Conservation (phyloP, 2,113 vertebrate species). For the Sturnira hondurensis region DNA sequence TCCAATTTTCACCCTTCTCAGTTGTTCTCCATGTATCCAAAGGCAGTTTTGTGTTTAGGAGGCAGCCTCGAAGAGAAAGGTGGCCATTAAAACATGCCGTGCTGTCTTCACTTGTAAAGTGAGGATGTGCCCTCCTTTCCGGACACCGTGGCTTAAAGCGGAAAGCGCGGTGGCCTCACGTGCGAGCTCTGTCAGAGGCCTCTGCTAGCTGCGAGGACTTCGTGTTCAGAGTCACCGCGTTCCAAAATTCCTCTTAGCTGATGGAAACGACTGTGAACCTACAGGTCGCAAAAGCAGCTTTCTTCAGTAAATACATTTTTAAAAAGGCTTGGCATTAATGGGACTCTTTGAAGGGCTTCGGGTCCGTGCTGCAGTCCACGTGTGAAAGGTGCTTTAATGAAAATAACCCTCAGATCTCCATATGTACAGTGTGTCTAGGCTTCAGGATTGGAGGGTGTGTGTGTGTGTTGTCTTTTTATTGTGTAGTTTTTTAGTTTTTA, state of each 20-base stretch:
- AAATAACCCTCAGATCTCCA: neutral
- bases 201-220: neutral
- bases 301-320: neutral
- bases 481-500: neutral
- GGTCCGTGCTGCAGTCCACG: neutral
- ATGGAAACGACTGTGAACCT: constrained; percentile 11
- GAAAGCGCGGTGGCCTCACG: neutral
- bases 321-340: neutral
- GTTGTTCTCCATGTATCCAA: too few species aligned
- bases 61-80: neutral
- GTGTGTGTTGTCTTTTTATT: neutral
- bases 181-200: neutral
- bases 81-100: neutral
- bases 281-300: neutral
- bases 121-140: neutral
- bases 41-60: neutral
- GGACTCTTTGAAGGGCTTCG: constrained; percentile 8
- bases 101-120: neutral
- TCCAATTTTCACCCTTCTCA: too few species aligned
- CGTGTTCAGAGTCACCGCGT: neutral
- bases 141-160: neutral
- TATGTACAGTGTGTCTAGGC: neutral
- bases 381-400: neutral
- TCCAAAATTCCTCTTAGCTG: constrained; percentile 45
- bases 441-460: neutral